Evolutionary conservation across 2,888 invertebrate genomes (phyloP), one percentile per base, ranked within the genome.

Genomic region (Agrotis segetum): DNA sequence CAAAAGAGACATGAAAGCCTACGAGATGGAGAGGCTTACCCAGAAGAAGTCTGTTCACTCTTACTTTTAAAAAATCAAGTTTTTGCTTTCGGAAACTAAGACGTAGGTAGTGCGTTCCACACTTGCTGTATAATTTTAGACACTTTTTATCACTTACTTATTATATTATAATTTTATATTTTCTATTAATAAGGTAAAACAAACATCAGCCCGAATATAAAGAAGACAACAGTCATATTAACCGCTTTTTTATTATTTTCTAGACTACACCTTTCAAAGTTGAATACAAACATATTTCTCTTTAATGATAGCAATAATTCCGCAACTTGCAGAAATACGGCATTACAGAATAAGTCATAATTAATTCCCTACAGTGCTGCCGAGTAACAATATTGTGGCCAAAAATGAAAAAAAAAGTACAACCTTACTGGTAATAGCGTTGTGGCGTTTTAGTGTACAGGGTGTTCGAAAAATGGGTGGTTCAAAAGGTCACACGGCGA

Each of bases 331-430:
- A 74, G 71, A 80, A 83, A 85, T 66, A 77, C 72, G 61, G 52
- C 73, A 75, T 81, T 81, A 79, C 83, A 85, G 79, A 85, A 84
- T 85, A 84, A 84, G 85, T 85, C 80, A 83, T 85, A 83, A 84
- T 85, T 83, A 84, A 84, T 85, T 85, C 82, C 83, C 84, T 72
- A 76, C 82, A 73, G 82, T 69, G 82, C 82, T 63, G 59, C 83
- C 40, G 60, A 69, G 80, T 66, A 60, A 75, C 74, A 82, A 74
- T 78, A 85, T 82, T 74, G 80, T 83, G 71, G 71, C 80, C 75
- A 74, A 85, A 85, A 79, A 81, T 67, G 73, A 73, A 80, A 83
- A 81, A 84, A 84, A 83, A 73, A 74, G 82, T 73, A 75, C 74
- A 70, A 79, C 74, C 75, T 69, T 74, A 74, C 75, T 69, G 64